Evolutionary conservation across 2,113 vertebrate species (phyloP), one percentile per base, ranked within the genome.

Genomic region (Ancistrus triradiatus): DNA sequence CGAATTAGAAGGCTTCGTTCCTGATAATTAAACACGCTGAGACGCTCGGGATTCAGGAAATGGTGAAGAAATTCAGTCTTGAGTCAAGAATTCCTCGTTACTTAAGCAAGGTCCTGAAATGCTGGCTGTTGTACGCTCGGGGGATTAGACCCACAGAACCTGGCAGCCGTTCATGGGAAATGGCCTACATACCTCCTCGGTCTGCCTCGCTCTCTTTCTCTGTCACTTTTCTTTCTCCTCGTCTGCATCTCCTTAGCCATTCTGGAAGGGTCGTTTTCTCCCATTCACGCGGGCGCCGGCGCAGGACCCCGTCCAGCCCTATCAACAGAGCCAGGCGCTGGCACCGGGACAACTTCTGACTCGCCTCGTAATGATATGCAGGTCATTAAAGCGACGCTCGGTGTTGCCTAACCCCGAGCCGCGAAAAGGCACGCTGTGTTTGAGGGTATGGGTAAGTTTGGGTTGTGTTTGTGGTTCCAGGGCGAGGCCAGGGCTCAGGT

Each of bases 141-240:
- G 37, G 75, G 66, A 75, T 80, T 80, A 78, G 62, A 66, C 50
- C 22, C 66, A 64, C 70, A 74, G 64, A 50, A 70, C 63, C 73
- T 78, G 70, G 75, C 72, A 75, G 63, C 65, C 48, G 15, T 69
- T 72, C 77, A 68, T 76, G 74, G 72, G 74, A 76, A 76, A 77
- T 53, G 66, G 63, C 57, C 70, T 58, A 62, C 66, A 73, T 76
- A 67, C 65, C 78, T 72, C 56, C 51, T 64, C 63, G 42, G 21
- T 52, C 60, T 59, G 28, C 49, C 53, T 48, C 61, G 48, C 17
- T 55, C 64, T 62, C 28, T 35, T 55, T 47, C 35, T 46, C 15
- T 27, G n/a, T n/a, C n/a, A n/a, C n/a, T n/a, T 70, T 10, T 50
- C 52, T 69, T 24, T 69, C 49, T 55, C 25, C 22, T 49, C 50